Percentiles rank a stretch among this genome's conserved stretches.
These are phyloP conservation scores for Acrocephalus scirpaceus DNA, from an alignment of 2,797 vertebrate species.

Conservation along the genomic window DNA sequence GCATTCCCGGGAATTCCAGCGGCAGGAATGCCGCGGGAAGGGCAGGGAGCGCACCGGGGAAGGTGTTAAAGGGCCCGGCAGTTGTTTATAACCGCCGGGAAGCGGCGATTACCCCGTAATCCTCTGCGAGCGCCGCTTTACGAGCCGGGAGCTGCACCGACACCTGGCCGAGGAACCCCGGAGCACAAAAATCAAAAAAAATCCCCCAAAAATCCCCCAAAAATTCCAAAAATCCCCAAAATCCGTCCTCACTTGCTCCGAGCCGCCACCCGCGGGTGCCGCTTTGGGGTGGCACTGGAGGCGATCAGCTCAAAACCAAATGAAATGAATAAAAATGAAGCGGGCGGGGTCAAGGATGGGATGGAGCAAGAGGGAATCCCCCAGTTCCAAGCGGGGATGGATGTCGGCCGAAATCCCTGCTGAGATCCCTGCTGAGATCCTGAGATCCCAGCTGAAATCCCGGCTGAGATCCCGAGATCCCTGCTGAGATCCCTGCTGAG, in stretches of 20 bases:
- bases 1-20: neutral
- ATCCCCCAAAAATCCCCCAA: too few species aligned
- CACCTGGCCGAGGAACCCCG: neutral
- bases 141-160: neutral
- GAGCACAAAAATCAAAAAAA: neutral
- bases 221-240: neutral
- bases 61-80: constrained; percentile 46
- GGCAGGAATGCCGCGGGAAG: neutral
- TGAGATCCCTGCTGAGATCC: too few species aligned
- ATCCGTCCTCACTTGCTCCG: neutral
- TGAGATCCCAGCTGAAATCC: too few species aligned
- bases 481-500: too few species aligned
- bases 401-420: neutral
- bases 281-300: neutral
- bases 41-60: neutral
- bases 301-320: neutral
- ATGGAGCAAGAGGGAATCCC: neutral
- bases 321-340: neutral
- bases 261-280: neutral
- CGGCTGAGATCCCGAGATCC: too few species aligned
- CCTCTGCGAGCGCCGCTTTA: neutral
- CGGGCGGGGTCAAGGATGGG: neutral
- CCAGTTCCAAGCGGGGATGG: neutral
- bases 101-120: constrained; percentile 27
- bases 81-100: constrained; percentile 42